Base-by-base conservation (phyloP, 2,888 invertebrate genomes). In the Xiphydria camelus region DNA sequence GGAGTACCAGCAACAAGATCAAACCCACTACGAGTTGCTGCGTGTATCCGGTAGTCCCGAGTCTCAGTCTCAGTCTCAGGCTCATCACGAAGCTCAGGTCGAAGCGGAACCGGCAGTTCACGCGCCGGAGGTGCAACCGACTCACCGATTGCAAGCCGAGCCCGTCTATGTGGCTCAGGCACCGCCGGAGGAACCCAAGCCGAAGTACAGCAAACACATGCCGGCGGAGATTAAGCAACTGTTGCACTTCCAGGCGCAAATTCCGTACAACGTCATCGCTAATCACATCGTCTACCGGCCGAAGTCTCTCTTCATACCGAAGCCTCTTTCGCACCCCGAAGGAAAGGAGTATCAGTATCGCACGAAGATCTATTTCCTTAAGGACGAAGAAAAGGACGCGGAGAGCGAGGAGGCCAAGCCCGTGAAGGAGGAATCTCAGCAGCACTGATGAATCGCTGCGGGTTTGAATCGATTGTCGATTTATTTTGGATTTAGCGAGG, bases 181-280 rank as follows among this genome's bases (percentile, higher is more conserved):
- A 5, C 26, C 34, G 14, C 4, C 53, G 14, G 7, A 43, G 6
- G n/a, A n/a, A n/a, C n/a, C n/a, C n/a, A n/a, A n/a, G n/a, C n/a
- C n/a, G n/a, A n/a, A n/a, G n/a, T 22, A 55, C 12, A 47, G 57
- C 14, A 58, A 55, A 23, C 49, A 43, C 14, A 72, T 69, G 68
- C 73, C 73, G 1, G 40, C 35, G n/a, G 67, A 62, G 26, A 64
- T 75, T 15, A 66, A 67, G 29, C 64, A 66, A 20, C 34, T 75
- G 18, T 20, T 75, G 9, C 58, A 61, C 7, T 67, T 62, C 35
- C 74, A 75, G 29, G 65, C 73, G 0, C 67, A 69, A 26, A 62
- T 67, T 4, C 74, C 74, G 0, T 74, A 75, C 37, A 65, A 73
- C 45, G 71, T 72, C 0, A 70, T 69, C 2, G 73, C 74, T 1